Conservation (phyloP, 2,888 invertebrate genomes). For the Acronicta alni region DNA sequence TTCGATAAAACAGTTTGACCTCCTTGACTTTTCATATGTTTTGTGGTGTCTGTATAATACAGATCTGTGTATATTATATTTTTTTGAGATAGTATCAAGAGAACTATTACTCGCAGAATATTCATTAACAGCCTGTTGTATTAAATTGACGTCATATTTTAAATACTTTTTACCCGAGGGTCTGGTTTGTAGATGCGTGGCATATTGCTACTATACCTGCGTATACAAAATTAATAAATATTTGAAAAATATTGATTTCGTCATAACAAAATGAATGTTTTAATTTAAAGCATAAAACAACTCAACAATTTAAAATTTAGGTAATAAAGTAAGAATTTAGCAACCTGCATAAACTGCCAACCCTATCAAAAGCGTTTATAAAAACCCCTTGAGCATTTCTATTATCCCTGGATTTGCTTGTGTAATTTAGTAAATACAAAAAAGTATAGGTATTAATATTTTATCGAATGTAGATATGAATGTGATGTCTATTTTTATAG, state of each 20-base stretch:
- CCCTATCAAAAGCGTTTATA: conserved; percentile 34
- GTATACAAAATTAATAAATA: conserved; percentile 11
- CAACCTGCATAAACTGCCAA: conserved; percentile 31
- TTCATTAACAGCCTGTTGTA: conserved; percentile 31
- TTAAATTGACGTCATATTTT: conserved; percentile 37
- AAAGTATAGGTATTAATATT: too few species aligned
- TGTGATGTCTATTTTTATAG: too few species aligned
- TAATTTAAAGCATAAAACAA: conserved; percentile 14
- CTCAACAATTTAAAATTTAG: conserved; percentile 18
- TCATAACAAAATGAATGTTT: conserved; percentile 9
- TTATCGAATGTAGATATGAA: too few species aligned
- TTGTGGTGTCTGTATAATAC: conserved; percentile 37
- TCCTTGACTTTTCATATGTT: conserved; percentile 36
- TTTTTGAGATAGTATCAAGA: conserved; percentile 33
- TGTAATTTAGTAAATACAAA: too few species aligned
- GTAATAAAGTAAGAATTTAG: conserved; percentile 23
- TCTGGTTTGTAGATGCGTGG: conserved; percentile 38
- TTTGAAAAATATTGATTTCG: too few species aligned
- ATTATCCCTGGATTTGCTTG: conserved; percentile 24
- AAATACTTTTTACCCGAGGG: conserved; percentile 37
- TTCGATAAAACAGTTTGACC: conserved; percentile 28
- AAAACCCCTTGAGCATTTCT: conserved; percentile 33
- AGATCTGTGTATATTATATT: conserved; percentile 37
- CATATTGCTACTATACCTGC: conserved; percentile 35
- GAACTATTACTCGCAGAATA: conserved; percentile 31